A percentile compares a stretch with the other conserved stretches of the same genome.
These are phyloP conservation scores for Beris chalybata DNA, from an alignment of 2,888 invertebrate genomes.

Conservation along the genomic window DNA sequence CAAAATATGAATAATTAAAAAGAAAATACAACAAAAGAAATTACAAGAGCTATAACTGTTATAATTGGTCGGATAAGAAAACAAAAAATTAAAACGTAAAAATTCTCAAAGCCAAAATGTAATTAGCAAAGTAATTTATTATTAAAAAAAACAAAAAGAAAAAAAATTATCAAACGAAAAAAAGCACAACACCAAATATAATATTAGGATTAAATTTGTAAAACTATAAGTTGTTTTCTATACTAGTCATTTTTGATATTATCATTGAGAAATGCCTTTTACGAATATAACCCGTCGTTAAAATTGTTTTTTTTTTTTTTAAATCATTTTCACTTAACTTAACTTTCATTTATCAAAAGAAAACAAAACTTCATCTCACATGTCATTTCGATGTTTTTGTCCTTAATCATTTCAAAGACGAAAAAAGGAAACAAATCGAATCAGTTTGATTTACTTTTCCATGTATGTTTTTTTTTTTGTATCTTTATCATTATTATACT, in stretches of 20 bases:
- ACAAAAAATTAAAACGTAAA: neutral
- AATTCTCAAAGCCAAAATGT: conserved; percentile 17
- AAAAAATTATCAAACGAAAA: conserved; percentile 18
- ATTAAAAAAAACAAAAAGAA: conserved; percentile 8
- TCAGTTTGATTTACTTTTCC: too few relatives aligned
- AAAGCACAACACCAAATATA: conserved; percentile 33
- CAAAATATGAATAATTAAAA: conserved; percentile 5
- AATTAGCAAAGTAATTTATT: conserved; percentile 14
- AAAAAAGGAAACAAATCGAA: too few relatives aligned
- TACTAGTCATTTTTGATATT: conserved; percentile 29
- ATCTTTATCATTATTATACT: too few relatives aligned
- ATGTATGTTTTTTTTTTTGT: too few relatives aligned
- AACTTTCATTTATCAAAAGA: too few relatives aligned
- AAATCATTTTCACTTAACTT: too few relatives aligned
- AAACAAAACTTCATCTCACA: too few relatives aligned
- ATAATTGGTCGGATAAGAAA: conserved; percentile 3
- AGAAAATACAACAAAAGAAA: conserved; percentile 8
- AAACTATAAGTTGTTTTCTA: conserved; percentile 24
- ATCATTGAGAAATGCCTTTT: conserved; percentile 24
- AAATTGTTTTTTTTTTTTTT: too few relatives aligned
- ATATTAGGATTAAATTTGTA: conserved; percentile 14
- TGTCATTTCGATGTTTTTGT: too few relatives aligned
- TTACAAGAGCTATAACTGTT: conserved; percentile 6
- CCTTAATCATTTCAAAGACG: too few relatives aligned
- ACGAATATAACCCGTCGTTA: conserved; percentile 8